Conservation (phyloP, 2,888 invertebrate genomes). For the Drosophila crucigera region DNA sequence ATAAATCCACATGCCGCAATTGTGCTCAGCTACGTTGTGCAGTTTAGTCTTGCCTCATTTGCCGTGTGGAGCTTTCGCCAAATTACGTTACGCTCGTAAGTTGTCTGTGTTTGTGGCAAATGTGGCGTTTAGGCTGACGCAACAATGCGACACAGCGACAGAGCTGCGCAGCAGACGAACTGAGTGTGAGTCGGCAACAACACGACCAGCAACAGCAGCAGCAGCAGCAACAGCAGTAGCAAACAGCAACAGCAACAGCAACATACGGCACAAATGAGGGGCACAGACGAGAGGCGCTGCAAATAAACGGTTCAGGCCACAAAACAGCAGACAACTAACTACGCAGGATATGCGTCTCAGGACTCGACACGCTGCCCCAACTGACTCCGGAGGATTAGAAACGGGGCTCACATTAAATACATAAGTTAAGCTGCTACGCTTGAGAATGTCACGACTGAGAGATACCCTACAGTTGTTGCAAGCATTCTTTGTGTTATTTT, state of each 20-base stretch:
- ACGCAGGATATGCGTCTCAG: slow-evolving; percentile 69
- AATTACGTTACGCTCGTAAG: slow-evolving; percentile 51
- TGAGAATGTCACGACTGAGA: not conserved
- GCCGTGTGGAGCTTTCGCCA: slow-evolving; percentile 45
- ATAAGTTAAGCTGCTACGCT: not conserved
- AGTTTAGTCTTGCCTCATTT: slow-evolving; percentile 54
- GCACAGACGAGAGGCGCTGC: slow-evolving; percentile 42
- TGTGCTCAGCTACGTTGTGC: slow-evolving; percentile 40
- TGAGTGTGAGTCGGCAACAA: slow-evolving; percentile 12
- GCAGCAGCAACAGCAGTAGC: not conserved
- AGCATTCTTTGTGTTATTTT: no score
- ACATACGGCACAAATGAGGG: slow-evolving; percentile 24
- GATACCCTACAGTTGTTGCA: slow-evolving; percentile 3
- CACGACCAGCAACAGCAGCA: not conserved
- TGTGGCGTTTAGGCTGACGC: slow-evolving; percentile 22
- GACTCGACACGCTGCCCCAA: slow-evolving; percentile 1
- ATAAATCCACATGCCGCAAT: not conserved
- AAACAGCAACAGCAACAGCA: not conserved
- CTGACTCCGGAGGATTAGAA: slow-evolving; percentile 32
- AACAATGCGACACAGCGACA: slow-evolving; percentile 5
- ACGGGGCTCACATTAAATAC: not conserved
- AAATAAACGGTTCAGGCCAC: slow-evolving; percentile 74
- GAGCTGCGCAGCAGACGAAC: slow-evolving; percentile 14
- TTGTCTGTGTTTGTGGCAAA: slow-evolving; percentile 17
- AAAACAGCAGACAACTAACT: slow-evolving; percentile 74